Evolutionary conservation across 2,888 invertebrate species (phyloP).

Genomic region (Drosophila mercatorum): DNA sequence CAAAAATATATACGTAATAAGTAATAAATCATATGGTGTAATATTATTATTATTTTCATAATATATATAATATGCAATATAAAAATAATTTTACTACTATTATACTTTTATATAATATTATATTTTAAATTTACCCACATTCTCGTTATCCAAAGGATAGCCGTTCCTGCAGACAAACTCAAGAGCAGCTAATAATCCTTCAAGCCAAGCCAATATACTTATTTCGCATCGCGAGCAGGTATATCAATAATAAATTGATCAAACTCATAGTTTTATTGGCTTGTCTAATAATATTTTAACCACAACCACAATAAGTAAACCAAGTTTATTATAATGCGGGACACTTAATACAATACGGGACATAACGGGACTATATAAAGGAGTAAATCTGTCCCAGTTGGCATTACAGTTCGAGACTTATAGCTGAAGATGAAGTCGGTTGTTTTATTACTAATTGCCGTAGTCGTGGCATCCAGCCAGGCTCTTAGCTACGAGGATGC

Average conservation of each 20-base stretch:
- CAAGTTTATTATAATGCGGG: neutral
- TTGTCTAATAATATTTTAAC: neutral
- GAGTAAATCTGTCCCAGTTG: neutral
- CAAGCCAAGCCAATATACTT: too few relatives aligned
- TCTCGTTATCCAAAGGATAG: too few relatives aligned
- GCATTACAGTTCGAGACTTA: neutral
- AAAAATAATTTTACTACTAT: too few relatives aligned
- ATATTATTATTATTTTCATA: too few relatives aligned
- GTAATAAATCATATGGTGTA: too few relatives aligned
- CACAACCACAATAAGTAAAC: neutral
- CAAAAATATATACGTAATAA: too few relatives aligned
- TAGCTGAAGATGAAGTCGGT: constrained; percentile 15
- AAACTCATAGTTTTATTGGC: neutral
- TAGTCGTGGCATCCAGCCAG: constrained; percentile 4
- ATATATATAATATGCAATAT: too few relatives aligned
- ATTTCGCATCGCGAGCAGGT: neutral
- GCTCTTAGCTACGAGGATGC: constrained; percentile 15
- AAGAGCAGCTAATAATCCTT: too few relatives aligned
- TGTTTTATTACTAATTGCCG: neutral
- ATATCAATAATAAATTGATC: neutral
- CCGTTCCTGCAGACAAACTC: too few relatives aligned
- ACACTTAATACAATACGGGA: neutral
- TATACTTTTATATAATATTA: too few relatives aligned
- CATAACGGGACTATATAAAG: neutral
- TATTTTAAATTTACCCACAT: too few relatives aligned